A percentile compares a stretch with the other conserved stretches of the same genome.
These are phyloP conservation scores for Leptinotarsa texana DNA, from an alignment of 1,140 invertebrate genomes.

Conservation along the genomic window DNA sequence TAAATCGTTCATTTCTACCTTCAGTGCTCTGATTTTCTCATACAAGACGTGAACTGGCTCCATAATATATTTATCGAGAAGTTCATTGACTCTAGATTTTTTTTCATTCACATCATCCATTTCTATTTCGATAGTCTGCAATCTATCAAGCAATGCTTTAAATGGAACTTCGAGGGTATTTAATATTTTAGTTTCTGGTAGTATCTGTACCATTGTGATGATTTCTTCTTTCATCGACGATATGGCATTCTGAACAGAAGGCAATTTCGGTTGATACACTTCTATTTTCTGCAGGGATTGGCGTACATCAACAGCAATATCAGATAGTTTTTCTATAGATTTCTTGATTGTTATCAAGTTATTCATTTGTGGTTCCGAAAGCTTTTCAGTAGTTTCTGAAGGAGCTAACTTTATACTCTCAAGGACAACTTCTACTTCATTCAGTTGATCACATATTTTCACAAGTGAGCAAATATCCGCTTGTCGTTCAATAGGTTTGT, in stretches of 20 bases:
- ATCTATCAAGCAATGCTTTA: constrained; percentile 1
- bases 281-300: constrained; percentile 26
- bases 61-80: constrained; percentile 3
- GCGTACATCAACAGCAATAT: constrained; percentile 28
- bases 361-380: neutral
- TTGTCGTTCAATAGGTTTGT: constrained; percentile 12
- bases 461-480: neutral
- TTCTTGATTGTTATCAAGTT: constrained; percentile 22
- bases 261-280: constrained; percentile 18
- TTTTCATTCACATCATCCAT: neutral
- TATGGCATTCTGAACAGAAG: constrained; percentile 22
- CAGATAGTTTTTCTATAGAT: constrained; percentile 28
- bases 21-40: constrained; percentile 28
- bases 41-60: constrained; percentile 18
- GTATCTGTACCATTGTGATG: neutral
- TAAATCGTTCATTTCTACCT: constrained; percentile 31
- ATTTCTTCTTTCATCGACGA: constrained; percentile 27
- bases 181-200: neutral
- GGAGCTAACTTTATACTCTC: neutral
- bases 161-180: neutral
- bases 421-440: neutral
- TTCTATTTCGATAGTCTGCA: neutral
- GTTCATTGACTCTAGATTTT: neutral
- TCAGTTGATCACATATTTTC: neutral
- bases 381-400: neutral